Base-by-base conservation (phyloP, 1,140 invertebrate species). In the Tigriopus japonicus region DNA sequence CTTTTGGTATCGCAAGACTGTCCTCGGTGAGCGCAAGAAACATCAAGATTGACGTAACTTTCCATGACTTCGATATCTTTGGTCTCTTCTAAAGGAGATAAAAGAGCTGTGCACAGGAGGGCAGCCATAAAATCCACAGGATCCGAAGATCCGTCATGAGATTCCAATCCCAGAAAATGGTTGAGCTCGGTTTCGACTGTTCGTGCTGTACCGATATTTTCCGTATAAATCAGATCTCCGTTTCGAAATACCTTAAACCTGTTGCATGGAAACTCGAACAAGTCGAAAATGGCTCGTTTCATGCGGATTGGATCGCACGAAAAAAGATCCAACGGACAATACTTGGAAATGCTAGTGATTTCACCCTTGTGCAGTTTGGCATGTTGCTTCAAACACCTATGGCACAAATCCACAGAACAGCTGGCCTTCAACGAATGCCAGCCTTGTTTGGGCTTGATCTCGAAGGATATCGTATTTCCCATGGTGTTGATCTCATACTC, bases 261-360 rank as follows among this genome's bases (percentile, higher is more conserved):
- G 51, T 68, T 68, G 45, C 68, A 67, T 1, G 67, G 65, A 42
- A 56, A 64, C 19, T 64, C 24, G 10, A 67, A 52, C 1, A 68
- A 54, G 51, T 59, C 56, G 7, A 49, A 52, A 0, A 68, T 19
- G 41, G 67, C 66, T 40, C 49, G 40, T 40, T 64, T 54, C 43
- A 63, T 60, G 0, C 67, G 54, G 12, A n/a, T 14, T 13, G 45
- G 62, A 45, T 63, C 63, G 12, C 67, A 67, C 24, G 62, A 64
- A 42, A 68, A 68, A 15, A 68, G 58, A 61, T 68, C 66, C 2
- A 68, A 52, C n/a, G 67, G 67, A 60, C 67, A 68, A 54, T 68
- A 68, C 13, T 62, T 21, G 55, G 66, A 67, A 3, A 66, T 62
- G 1, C 56, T 41, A 1, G 42, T 28, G 13, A 68, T 64, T 28